These are phyloP conservation scores for Thymelicus sylvestris DNA, from an alignment of 2,888 invertebrate genomes.

Conservation along the genomic window DNA sequence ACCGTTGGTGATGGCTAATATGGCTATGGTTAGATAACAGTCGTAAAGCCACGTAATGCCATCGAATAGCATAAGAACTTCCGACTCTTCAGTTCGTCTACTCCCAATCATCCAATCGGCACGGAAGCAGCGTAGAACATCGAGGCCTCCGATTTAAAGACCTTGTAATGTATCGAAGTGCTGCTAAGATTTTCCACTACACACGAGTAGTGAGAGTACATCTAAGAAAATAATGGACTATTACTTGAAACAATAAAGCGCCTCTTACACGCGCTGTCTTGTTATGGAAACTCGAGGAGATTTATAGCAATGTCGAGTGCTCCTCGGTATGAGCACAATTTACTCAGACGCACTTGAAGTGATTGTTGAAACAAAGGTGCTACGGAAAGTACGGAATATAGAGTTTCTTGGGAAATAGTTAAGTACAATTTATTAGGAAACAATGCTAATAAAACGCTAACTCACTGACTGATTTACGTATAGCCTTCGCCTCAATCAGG, in stretches of 20 bases:
- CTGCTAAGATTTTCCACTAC: no score
- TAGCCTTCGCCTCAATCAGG: no score
- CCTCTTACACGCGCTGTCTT: constrained; percentile 33
- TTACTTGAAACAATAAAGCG: constrained; percentile 6
- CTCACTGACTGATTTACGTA: no score
- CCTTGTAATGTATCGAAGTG: no score
- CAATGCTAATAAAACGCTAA: not conserved
- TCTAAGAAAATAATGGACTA: not conserved
- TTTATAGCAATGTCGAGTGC: constrained; percentile 31
- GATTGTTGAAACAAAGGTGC: constrained; percentile 21
- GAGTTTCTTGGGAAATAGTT: not conserved
- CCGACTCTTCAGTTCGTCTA: no score
- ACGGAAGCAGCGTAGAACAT: no score
- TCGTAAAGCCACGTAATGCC: no score
- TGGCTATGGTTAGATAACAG: no score
- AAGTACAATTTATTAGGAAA: not conserved
- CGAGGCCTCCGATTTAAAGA: no score
- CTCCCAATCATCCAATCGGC: no score
- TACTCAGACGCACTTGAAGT: constrained; percentile 26
- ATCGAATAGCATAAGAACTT: no score
- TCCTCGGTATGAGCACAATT: constrained; percentile 17
- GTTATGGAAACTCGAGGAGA: constrained; percentile 13
- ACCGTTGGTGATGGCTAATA: no score
- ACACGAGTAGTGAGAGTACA: not conserved
- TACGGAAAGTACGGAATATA: not conserved